A percentile compares a stretch with the other conserved stretches of the same genome.
phyloP scores from a whole-genome alignment of 2,113 vertebrate species.

The Pterocles orientalis region DNA sequence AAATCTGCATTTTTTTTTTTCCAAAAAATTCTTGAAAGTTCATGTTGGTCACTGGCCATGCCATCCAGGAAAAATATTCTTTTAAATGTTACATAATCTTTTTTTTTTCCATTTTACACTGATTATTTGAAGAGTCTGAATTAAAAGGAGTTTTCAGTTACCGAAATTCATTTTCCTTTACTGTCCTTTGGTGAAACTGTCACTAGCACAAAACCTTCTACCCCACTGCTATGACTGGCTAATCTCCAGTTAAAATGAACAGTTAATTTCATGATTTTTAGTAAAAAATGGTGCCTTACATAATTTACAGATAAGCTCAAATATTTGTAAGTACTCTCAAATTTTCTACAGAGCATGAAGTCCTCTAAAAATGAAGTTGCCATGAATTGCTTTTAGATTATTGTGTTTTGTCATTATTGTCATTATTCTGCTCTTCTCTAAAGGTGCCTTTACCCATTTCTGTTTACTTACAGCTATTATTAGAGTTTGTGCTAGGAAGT shows the following conservation, averaged over 20 bases:
- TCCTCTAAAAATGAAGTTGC: not conserved
- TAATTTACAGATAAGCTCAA: not conserved
- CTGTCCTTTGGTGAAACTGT: not conserved
- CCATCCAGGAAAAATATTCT: not conserved
- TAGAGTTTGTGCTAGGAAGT: slow-evolving; percentile 20
- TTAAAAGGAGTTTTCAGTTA: not conserved
- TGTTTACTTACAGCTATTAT: slow-evolving; percentile 27
- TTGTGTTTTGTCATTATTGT: not conserved
- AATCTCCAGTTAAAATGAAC: not conserved
- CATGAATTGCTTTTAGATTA: not conserved
- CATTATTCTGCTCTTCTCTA: not conserved
- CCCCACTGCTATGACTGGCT: not conserved
- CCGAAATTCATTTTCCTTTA: not conserved
- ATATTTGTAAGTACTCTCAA: not conserved
- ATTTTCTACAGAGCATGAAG: not conserved
- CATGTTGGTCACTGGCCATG: not conserved
- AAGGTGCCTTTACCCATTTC: slow-evolving; percentile 22
- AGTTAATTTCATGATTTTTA: not conserved
- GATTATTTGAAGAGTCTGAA: not conserved
- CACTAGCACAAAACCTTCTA: not conserved
- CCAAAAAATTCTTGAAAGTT: not conserved
- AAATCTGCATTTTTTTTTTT: not conserved
- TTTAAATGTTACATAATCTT: not conserved
- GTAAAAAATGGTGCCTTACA: not conserved
- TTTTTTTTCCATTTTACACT: not conserved